These are phyloP conservation scores for Cantharis nigra DNA, from an alignment of 2,888 invertebrate genomes.

Conservation along the genomic window DNA sequence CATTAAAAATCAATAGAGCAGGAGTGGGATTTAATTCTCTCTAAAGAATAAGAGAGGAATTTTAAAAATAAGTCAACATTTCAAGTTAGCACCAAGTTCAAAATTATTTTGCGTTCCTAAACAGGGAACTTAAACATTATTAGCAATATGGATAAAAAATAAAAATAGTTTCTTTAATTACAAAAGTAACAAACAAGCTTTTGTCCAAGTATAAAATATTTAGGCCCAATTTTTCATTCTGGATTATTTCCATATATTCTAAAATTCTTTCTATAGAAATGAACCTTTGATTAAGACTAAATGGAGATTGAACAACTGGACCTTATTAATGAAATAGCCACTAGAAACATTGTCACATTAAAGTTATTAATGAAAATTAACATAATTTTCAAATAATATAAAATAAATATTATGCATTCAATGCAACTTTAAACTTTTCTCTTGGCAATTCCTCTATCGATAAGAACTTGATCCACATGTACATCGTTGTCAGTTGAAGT, in stretches of 20 bases:
- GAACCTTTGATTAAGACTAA: too few species aligned
- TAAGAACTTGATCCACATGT: conserved; percentile 67
- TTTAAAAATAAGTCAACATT: background rate
- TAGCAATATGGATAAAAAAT: background rate
- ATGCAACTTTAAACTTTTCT: background rate
- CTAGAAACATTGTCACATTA: background rate
- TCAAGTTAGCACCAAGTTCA: background rate
- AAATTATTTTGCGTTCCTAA: background rate
- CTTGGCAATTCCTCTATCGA: conserved; percentile 60
- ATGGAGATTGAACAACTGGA: too few species aligned
- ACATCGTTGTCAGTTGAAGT: conserved; percentile 70
- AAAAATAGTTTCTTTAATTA: background rate
- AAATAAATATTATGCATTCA: background rate
- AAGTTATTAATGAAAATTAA: background rate
- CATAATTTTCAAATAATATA: background rate
- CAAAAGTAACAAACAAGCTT: background rate
- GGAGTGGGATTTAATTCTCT: background rate
- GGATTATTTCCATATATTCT: too few species aligned
- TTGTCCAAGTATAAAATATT: background rate
- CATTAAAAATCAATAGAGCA: background rate
- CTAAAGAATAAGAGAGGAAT: background rate
- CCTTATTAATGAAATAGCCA: too few species aligned
- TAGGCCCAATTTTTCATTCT: too few species aligned
- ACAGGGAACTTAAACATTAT: background rate
- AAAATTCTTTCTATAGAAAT: too few species aligned